Percentiles rank a stretch among this genome's conserved stretches.
Evolutionary conservation across 2,797 vertebrate genomes (phyloP).

Genomic region (Lates japonicus): DNA sequence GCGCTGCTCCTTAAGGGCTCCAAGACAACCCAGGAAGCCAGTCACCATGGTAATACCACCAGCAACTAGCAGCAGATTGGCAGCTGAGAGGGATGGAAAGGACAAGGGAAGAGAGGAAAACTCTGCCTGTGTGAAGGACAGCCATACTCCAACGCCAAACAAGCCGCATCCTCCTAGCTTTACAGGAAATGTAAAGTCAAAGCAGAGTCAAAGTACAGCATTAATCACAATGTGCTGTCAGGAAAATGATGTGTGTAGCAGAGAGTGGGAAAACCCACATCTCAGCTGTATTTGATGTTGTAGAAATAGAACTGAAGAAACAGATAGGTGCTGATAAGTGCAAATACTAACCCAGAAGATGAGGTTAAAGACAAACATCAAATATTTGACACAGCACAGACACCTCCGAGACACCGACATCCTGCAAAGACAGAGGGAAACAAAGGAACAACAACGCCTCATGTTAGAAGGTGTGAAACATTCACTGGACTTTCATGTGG

Average conservation of each 20-base stretch:
- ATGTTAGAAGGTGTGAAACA: no score
- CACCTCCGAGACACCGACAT: constrained; percentile 87
- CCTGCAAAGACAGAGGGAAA: constrained; percentile 67
- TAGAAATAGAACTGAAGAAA: no score
- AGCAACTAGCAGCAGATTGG: constrained; percentile 83
- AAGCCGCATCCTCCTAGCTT: constrained; percentile 87
- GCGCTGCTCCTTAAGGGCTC: constrained; percentile 90
- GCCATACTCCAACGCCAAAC: constrained; percentile 89
- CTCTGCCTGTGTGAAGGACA: constrained; percentile 89
- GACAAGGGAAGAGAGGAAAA: constrained; percentile 89
- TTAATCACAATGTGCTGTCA: not conserved
- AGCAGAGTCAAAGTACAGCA: not conserved
- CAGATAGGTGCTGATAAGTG: not conserved
- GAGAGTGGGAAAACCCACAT: not conserved
- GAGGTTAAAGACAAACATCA: constrained; percentile 93
- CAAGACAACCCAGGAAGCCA: constrained; percentile 91
- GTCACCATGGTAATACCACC: constrained; percentile 90
- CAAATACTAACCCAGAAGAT: constrained; percentile 91
- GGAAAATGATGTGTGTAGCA: not conserved
- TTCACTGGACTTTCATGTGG: not conserved
- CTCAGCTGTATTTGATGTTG: not conserved
- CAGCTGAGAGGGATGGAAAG: constrained; percentile 86
- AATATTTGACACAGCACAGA: constrained; percentile 90
- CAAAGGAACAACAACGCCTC: no score
- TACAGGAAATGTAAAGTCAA: constrained; percentile 3